Conservation (phyloP, 2,797 vertebrate species). For the Poeciliopsis paucimaculata region DNA sequence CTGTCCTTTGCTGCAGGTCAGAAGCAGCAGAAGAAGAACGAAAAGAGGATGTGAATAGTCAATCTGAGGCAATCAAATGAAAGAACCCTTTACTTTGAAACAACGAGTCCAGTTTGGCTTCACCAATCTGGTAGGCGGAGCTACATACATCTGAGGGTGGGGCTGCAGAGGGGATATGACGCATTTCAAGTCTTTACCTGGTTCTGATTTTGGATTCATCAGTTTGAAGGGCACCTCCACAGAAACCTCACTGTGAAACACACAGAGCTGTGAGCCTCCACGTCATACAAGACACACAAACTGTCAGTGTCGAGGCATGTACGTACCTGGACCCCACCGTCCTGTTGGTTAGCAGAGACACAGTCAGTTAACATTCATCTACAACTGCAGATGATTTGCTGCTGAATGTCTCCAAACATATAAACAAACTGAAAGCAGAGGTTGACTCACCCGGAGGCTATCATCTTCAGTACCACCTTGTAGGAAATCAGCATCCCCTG, state of each 20-base stretch:
- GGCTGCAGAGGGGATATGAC: neutral
- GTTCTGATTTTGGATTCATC: conserved; percentile 90
- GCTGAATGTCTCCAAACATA: neutral
- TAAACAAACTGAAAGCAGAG: neutral
- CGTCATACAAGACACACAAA: neutral
- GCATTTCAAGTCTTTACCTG: conserved; percentile 73
- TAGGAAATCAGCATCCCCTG: conserved; percentile 93
- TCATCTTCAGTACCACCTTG: conserved; percentile 88
- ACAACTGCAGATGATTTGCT: neutral
- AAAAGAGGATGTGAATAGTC: neutral
- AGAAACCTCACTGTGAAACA: conserved; percentile 85
- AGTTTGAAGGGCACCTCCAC: conserved; percentile 91
- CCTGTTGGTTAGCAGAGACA: conserved; percentile 13
- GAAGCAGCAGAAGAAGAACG: neutral
- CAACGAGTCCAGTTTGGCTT: neutral
- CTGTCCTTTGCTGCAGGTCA: conserved; percentile 12
- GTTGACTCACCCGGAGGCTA: conserved; percentile 86
- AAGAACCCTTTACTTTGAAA: neutral
- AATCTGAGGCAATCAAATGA: neutral
- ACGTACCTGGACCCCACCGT: conserved; percentile 59
- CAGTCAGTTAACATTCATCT: neutral
- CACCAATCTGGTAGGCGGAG: neutral
- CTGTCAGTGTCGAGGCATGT: neutral
- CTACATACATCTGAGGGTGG: neutral
- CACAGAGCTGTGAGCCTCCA: conserved; percentile 22